Conservation (phyloP, 2,113 vertebrate genomes). For the Halcyon senegalensis region DNA sequence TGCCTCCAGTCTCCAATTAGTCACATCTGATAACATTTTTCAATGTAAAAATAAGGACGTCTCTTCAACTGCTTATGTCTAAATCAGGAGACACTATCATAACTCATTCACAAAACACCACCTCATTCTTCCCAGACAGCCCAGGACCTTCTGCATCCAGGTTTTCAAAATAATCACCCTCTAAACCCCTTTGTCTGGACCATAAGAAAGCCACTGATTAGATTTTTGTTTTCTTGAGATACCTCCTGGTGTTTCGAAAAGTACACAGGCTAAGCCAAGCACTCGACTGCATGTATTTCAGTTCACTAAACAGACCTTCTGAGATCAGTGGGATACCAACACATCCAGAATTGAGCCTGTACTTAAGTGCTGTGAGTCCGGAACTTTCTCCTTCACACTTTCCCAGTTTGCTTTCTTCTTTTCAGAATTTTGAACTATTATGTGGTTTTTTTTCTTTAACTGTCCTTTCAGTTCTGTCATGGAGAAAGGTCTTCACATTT, state of each 20-base stretch:
- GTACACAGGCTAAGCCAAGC: background rate
- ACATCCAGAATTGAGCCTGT: background rate
- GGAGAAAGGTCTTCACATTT: background rate
- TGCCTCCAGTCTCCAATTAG: slow-evolving; percentile 9
- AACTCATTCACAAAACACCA: background rate
- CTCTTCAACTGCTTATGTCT: background rate
- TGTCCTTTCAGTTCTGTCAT: background rate
- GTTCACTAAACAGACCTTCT: background rate
- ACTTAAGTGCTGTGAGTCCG: background rate
- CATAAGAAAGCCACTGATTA: background rate
- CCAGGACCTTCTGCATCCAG: background rate
- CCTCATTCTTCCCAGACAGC: background rate
- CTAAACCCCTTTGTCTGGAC: background rate
- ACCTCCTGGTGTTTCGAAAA: background rate
- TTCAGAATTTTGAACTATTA: background rate
- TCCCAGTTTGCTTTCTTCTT: background rate
- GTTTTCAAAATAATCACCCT: background rate
- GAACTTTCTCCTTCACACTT: background rate
- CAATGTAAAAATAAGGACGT: background rate
- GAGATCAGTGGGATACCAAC: background rate
- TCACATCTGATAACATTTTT: background rate
- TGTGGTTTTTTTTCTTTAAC: background rate
- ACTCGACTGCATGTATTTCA: background rate
- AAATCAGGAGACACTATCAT: background rate
- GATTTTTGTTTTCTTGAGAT: background rate